These are phyloP conservation scores for Candidula unifasciata DNA, from an alignment of 2,888 invertebrate genomes.

Conservation along the genomic window DNA sequence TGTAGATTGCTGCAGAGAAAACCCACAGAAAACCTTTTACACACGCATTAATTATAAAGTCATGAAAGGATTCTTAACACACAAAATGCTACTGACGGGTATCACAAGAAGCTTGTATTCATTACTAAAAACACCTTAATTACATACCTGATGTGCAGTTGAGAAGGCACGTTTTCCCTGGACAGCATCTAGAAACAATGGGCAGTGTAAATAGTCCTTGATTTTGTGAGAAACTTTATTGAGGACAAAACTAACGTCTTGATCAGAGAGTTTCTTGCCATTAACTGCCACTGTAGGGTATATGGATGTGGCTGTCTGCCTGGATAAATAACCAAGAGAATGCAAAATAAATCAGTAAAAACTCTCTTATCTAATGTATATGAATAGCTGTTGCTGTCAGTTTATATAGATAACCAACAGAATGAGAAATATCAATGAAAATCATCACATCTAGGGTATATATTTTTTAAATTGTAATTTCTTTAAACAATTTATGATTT, in stretches of 20 bases:
- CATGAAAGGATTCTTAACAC: too few species aligned
- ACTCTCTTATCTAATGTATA: too few species aligned
- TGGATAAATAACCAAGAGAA: not conserved
- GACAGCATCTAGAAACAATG: not conserved
- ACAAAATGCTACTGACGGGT: too few species aligned
- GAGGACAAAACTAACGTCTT: constrained; percentile 15
- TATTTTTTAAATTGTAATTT: too few species aligned
- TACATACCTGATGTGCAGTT: not conserved
- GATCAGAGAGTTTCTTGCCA: not conserved
- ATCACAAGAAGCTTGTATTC: not conserved
- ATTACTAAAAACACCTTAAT: too few species aligned
- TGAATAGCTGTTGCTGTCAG: not conserved
- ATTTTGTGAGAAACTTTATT: not conserved
- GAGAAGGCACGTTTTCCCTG: not conserved
- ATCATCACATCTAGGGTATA: too few species aligned
- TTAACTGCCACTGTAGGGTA: constrained; percentile 17
- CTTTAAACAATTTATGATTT: too few species aligned
- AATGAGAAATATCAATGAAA: not conserved
- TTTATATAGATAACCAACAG: not conserved
- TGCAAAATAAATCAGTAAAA: not conserved
- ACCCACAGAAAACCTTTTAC: not conserved
- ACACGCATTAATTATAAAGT: too few species aligned
- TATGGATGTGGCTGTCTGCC: constrained; percentile 13
- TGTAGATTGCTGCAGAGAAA: not conserved
- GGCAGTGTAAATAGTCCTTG: constrained; percentile 15